Evolutionary conservation across 2,888 invertebrate species (phyloP).

Genomic region (Boloria selene): DNA sequence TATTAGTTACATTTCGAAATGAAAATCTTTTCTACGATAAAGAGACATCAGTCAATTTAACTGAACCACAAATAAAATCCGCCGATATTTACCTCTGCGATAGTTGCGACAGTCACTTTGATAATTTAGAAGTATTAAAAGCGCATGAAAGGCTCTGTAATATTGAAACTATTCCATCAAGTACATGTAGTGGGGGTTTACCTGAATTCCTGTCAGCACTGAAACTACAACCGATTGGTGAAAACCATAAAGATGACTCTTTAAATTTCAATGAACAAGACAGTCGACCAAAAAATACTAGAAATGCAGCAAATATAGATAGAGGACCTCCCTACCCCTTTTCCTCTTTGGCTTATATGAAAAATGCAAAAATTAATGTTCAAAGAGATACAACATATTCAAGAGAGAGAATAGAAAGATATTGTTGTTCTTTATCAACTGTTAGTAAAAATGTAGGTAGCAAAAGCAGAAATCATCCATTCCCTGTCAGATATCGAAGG

Average conservation of each 20-base stretch:
- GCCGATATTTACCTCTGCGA: conserved; percentile 89
- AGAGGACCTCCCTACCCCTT: conserved; percentile 75
- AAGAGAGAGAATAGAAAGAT: conserved; percentile 71
- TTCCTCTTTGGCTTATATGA: conserved; percentile 73
- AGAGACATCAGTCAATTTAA: conserved; percentile 55
- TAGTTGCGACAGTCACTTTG: conserved; percentile 88
- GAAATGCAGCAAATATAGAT: conserved; percentile 64
- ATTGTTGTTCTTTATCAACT: conserved; percentile 61
- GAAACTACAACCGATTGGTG: conserved; percentile 57
- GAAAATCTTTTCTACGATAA: conserved; percentile 85
- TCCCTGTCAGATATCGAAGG: conserved; percentile 68
- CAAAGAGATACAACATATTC: conserved; percentile 63
- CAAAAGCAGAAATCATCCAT: conserved; percentile 67
- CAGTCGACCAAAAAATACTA: conserved; percentile 56
- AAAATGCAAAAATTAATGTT: conserved; percentile 60
- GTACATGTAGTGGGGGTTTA: conserved; percentile 56
- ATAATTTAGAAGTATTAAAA: conserved; percentile 67
- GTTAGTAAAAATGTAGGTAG: conserved; percentile 63
- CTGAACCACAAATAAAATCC: conserved; percentile 80
- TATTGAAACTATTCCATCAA: conserved; percentile 54
- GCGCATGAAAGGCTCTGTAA: conserved; percentile 77
- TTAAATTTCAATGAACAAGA: conserved; percentile 47
- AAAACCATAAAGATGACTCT: conserved; percentile 41
- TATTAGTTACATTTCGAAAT: conserved; percentile 89
- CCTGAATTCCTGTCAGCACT: conserved; percentile 70